Base-by-base conservation (phyloP, 2,113 vertebrate species). In the Ophthalmolycus amberensis region DNA sequence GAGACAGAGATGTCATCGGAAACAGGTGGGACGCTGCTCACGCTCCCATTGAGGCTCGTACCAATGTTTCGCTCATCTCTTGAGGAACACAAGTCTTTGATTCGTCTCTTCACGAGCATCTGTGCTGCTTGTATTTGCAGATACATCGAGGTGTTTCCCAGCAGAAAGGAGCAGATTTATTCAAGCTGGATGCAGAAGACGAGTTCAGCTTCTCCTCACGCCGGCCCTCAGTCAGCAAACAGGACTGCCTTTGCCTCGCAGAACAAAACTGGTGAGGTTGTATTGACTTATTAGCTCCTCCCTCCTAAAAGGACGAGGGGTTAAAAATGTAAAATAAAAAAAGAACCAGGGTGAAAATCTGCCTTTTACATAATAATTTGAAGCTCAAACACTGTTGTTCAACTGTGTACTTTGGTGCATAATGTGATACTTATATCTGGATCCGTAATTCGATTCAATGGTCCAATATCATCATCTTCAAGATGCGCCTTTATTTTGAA, bases 71-170 rank as follows among this genome's bases (percentile, higher is more conserved):
- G 40, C 9, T 14, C 15, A 3, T 59, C 34, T 6, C 56, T 14
- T 22, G 16, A 16, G 37, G 37, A 14, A 40, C 38, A 18, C 14
- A n/a, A 5, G 25, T 44, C 65, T 29, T 0, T 0, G 40, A 5
- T 68, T 15, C 46, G n/a, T 46, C 10, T 38, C 63, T 25, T 40
- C 12, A 25, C n/a, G 5, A 4, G 6, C 63, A 1, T 15, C 48
- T 69, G 40, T 40, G 29, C 42, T 46, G 77, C 44, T 83, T 87
- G 32, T 38, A 0, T 16, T 2, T 79, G 9, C 59, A 99, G 98
- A 20, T 99, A 99, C 14, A 96, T 99, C 44, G 96, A 99, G 87
- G 96, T 99, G 90, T 99, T 98, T 12, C 90, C 96, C 12, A 96
- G 97, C 87, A 95, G 88, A 37, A 96, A 42, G 38, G 95, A 91